Evolutionary conservation across 2,888 invertebrate genomes (phyloP).

Genomic region (Ochropleura leucogaster): DNA sequence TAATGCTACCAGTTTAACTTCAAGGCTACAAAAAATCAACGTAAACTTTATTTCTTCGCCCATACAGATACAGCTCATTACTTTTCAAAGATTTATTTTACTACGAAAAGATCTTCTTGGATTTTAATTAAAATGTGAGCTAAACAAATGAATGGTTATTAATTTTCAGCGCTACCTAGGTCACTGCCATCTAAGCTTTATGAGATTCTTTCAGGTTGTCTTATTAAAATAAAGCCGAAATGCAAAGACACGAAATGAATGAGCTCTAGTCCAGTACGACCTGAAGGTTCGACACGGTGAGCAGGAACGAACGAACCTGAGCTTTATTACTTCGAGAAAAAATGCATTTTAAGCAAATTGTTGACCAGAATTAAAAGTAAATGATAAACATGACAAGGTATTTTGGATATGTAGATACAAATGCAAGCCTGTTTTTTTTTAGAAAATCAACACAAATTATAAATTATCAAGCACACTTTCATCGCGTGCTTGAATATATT

Average conservation of each 20-base stretch:
- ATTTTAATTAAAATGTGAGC: slow-evolving; percentile 54
- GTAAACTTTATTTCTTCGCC: slow-evolving; percentile 7
- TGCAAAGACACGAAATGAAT: slow-evolving; percentile 6
- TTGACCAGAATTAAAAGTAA: slow-evolving; percentile 1
- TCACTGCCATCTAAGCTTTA: slow-evolving; percentile 17
- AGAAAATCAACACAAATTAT: background rate
- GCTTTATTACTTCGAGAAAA: slow-evolving; percentile 19
- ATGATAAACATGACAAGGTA: no score
- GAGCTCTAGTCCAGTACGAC: background rate
- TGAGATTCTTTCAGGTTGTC: slow-evolving; percentile 10
- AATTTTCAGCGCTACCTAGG: slow-evolving; percentile 36
- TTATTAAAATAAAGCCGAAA: slow-evolving; percentile 23
- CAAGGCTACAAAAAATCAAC: background rate
- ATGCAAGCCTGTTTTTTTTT: background rate
- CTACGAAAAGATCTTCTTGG: slow-evolving; percentile 10
- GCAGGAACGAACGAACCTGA: background rate
- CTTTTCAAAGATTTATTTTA: slow-evolving; percentile 8
- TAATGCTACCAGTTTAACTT: background rate
- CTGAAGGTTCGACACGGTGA: background rate
- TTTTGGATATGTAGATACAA: background rate
- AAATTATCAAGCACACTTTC: background rate
- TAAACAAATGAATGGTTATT: slow-evolving; percentile 52
- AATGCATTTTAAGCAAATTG: background rate
- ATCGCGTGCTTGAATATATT: no score
- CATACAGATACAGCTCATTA: background rate